phyloP scores from a whole-genome alignment of 2,797 vertebrate species.

The Bovichtus diacanthus region DNA sequence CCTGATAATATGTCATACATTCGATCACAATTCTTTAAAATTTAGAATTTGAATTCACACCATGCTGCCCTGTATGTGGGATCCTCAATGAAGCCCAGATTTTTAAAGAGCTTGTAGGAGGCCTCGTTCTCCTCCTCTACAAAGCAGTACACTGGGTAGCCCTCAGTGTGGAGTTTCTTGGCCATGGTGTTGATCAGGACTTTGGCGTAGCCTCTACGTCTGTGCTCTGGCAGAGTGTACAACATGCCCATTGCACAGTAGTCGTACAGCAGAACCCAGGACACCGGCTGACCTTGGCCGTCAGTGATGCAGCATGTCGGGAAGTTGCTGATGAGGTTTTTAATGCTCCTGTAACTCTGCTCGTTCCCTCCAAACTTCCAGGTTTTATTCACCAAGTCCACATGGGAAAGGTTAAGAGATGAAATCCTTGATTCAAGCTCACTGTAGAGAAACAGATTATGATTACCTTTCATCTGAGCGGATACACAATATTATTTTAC shows the following conservation, averaged over 20 bases:
- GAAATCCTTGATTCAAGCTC: slow-evolving; percentile 69
- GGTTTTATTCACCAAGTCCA: slow-evolving; percentile 74
- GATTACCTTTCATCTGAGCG: not conserved
- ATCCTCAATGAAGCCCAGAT: slow-evolving; percentile 76
- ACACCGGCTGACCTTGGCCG: slow-evolving; percentile 58
- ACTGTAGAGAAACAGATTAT: slow-evolving; percentile 29
- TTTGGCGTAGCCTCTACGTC: slow-evolving; percentile 78
- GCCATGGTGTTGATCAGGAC: slow-evolving; percentile 61
- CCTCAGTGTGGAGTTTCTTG: slow-evolving; percentile 66
- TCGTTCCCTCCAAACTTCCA: slow-evolving; percentile 80
- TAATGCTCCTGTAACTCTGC: slow-evolving; percentile 39
- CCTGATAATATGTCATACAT: not conserved
- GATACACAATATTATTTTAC: not conserved
- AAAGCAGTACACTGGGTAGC: slow-evolving; percentile 76
- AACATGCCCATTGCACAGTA: slow-evolving; percentile 68
- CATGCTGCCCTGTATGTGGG: slow-evolving; percentile 72
- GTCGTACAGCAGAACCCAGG: slow-evolving; percentile 77
- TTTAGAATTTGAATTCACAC: slow-evolving; percentile 59
- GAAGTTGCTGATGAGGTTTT: slow-evolving; percentile 63
- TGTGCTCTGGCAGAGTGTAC: slow-evolving; percentile 78
- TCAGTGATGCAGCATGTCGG: slow-evolving; percentile 75
- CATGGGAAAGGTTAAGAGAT: slow-evolving; percentile 64
- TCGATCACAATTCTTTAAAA: not conserved
- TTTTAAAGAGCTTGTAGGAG: slow-evolving; percentile 74
- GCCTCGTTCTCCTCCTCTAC: slow-evolving; percentile 75